Base-by-base conservation (phyloP, 1,140 invertebrate species). In the Zaprionus taronus region DNA sequence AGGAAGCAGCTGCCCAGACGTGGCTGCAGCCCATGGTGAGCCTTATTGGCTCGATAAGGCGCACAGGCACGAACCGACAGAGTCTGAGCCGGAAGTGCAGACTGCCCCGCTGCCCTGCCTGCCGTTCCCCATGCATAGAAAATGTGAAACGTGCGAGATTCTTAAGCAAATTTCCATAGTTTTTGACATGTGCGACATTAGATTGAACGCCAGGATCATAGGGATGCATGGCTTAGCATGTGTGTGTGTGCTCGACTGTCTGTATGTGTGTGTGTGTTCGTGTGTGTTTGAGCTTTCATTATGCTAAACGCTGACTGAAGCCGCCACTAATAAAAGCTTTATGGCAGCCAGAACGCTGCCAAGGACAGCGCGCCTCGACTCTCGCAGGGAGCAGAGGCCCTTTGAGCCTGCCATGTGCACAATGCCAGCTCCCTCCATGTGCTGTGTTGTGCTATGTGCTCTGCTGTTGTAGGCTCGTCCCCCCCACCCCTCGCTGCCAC, bases 161-260 rank as follows among this genome's bases (percentile, higher is more conserved):
- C 72, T 79, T 81, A 75, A 79, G 58, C 62, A 81, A 87, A 87
- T 87, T 60, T 89, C 87, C 77, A 73, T 81, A 89, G 72, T 87
- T 89, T 77, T 81, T 73, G 81, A 89, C 84, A 89, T 89, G 84
- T 89, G 79, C 78, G 75, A 77, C 79, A 90, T 89, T 89, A 89
- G 81, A 89, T 89, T 84, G 85, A 89, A 89, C 78, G 72, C 75
- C 73, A 76, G 83, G 53, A 83, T 80, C 76, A 77, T 74, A 47
- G 6, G 6, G 41, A 63, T n/a, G 58, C 6, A 61, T 69, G 14
- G 34, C 28, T 34, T 60, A 20, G 9, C n/a, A 38, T 60, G 17
- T 28, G 24, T 26, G 24, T 26, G 9, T 14, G 22, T 20, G 9
- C 31, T 34, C 2, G 9, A 34, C 2, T 34, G 9, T 34, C 31